phyloP scores from a whole-genome alignment of 2,113 vertebrate genomes.

The Phrynosoma blainvillii region DNA sequence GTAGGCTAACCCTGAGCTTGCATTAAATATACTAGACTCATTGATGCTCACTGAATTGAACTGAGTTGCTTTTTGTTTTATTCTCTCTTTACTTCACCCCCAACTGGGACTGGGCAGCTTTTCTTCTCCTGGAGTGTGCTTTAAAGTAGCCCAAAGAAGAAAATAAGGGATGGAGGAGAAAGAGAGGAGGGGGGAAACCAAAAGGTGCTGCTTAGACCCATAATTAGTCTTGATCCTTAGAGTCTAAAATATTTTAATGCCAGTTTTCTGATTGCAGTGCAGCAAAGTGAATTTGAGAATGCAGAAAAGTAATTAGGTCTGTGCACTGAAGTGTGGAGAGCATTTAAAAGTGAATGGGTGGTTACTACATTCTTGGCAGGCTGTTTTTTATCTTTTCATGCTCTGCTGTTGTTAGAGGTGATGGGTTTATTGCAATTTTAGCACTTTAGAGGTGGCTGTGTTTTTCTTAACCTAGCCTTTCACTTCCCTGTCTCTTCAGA shows the following conservation, averaged over 20 bases:
- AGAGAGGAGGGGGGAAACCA: constrained; percentile 70
- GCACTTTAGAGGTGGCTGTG: constrained; percentile 89
- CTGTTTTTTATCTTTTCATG: constrained; percentile 91
- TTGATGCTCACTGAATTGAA: constrained; percentile 88
- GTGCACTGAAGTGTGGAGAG: constrained; percentile 95
- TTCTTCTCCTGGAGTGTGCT: constrained; percentile 84
- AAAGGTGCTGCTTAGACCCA: constrained; percentile 92
- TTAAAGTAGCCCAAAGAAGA: constrained; percentile 80
- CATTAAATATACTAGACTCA: constrained; percentile 85
- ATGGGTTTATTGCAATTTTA: constrained; percentile 99
- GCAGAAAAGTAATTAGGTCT: constrained; percentile 96
- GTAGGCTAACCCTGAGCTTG: constrained; percentile 83
- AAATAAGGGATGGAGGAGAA: constrained; percentile 44
- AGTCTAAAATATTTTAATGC: constrained; percentile 95
- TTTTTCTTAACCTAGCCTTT: constrained; percentile 80
- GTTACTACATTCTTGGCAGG: constrained; percentile 91
- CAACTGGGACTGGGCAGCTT: constrained; percentile 82
- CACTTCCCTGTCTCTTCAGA: constrained; percentile 72
- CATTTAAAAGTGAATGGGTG: constrained; percentile 99
- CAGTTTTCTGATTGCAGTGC: constrained; percentile 92
- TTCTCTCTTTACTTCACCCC: constrained; percentile 84
- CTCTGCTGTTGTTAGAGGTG: constrained; percentile 93
- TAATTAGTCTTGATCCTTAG: constrained; percentile 97
- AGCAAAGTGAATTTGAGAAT: constrained; percentile 92
- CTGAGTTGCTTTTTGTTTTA: constrained; percentile 88